Evolutionary conservation across 2,888 invertebrate species (phyloP), one percentile per base, ranked within the genome.

Genomic region (Acronicta aceris): DNA sequence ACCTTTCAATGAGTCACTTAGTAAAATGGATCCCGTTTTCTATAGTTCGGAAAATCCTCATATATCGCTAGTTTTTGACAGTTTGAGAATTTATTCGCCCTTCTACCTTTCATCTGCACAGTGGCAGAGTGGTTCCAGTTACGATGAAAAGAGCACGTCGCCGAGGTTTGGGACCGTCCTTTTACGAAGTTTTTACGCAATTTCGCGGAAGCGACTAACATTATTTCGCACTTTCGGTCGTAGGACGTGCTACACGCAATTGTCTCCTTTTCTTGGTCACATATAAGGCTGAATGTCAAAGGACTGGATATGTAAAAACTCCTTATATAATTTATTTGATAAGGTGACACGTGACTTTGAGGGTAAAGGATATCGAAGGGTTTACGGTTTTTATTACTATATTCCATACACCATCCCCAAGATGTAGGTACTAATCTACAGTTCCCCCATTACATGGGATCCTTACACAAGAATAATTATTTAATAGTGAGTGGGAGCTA

Each of bases 201-300:
- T 82, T 75, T 60, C 49, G 42, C 62, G 72, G 74, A 73, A 71
- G 73, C 59, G 66, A 74, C 64, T 71, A 79, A 83, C 83, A 83
- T 68, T 78, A 81, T 79, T 83, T 83, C 70, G 78, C 83, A 82
- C 80, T 83, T 74, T 77, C 51, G 57, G 50, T 41, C 12, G 52
- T 47, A 65, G 60, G 38, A 80, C 82, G 78, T 81, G 77, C 65
- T 76, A 68, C 74, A 77, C 71, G 70, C 74, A 73, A 76, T 74
- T 69, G 70, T 65, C 50, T 38, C 45, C 33, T 56, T 52, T 76
- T 65, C 66, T 73, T 54, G 59, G 48, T 52, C 69, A 30, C 51
- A 50, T 55, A 57, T 66, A 52, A 63, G 57, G 62, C 63, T 72
- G 52, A 49, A 53, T 47, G 63, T 69, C 47, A 57, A 16, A 53